phyloP scores from a whole-genome alignment of 2,888 invertebrate species.

The Troides oblongomaculatus region DNA sequence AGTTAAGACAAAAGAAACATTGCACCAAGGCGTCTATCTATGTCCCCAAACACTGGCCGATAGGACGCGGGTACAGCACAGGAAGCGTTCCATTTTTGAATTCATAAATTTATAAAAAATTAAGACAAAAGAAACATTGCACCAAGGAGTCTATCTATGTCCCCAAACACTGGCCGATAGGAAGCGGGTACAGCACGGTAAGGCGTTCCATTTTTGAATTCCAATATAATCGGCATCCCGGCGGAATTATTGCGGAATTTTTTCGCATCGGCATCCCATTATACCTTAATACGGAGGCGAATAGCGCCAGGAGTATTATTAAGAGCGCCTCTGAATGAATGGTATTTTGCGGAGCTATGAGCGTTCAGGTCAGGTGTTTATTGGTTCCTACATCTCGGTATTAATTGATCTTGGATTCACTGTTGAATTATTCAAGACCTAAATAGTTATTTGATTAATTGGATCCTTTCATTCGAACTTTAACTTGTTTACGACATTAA shows the following conservation, averaged over 20 bases:
- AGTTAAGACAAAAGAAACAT: neutral
- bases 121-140: neutral
- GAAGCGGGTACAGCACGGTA: conserved; percentile 25
- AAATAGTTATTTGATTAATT: neutral
- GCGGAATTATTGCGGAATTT: conserved; percentile 61
- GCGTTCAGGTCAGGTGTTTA: conserved; percentile 32
- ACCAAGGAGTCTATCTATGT: neutral
- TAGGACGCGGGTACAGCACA: conserved; percentile 28
- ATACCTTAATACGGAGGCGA: conserved; percentile 42
- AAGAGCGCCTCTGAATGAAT: conserved; percentile 45
- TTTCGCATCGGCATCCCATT: conserved; percentile 70
- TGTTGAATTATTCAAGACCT: neutral
- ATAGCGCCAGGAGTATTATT: conserved; percentile 54
- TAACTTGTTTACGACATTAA: neutral
- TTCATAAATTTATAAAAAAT: neutral
- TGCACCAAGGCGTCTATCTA: neutral
- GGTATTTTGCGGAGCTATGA: conserved; percentile 37
- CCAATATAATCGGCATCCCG: conserved; percentile 55
- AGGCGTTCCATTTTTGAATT: conserved; percentile 62
- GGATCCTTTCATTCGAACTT: too few species aligned
- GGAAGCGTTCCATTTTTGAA: conserved; percentile 14
- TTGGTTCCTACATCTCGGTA: conserved; percentile 19
- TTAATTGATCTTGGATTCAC: conserved; percentile 1
- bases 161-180: conserved; percentile 13
- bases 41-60: neutral